Percentiles rank a stretch among this genome's conserved stretches.
Evolutionary conservation across 2,113 vertebrate species (phyloP).

Genomic region (Vireo altiloquus): DNA sequence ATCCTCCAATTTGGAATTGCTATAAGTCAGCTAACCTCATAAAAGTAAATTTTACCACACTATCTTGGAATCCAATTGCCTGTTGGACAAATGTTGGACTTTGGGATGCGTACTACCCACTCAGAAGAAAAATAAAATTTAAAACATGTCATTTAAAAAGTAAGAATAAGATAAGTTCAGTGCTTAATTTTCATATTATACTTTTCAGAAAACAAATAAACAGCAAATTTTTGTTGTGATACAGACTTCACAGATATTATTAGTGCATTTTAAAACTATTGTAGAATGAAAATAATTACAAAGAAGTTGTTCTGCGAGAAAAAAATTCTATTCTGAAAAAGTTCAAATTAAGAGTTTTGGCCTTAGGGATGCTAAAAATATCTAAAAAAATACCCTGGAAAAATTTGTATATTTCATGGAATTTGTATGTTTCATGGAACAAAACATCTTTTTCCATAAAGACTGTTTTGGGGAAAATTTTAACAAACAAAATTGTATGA

Average conservation of each 20-base stretch:
- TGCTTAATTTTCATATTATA: background rate
- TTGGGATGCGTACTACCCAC: background rate
- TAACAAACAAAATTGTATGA: background rate
- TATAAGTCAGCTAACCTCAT: background rate
- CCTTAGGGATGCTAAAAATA: background rate
- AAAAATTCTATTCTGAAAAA: background rate
- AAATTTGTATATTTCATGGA: background rate
- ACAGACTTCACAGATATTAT: background rate
- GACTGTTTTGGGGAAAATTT: background rate
- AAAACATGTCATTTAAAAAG: background rate
- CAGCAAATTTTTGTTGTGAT: background rate
- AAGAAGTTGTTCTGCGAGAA: background rate
- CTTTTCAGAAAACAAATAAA: background rate
- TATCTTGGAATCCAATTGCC: background rate
- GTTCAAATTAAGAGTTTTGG: background rate
- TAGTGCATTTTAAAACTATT: background rate
- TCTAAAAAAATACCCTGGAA: background rate
- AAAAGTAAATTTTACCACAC: background rate
- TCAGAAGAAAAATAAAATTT: background rate
- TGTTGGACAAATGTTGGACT: background rate
- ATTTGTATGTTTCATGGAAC: background rate
- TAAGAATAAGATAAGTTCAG: background rate
- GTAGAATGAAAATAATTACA: background rate
- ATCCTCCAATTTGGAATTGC: background rate
- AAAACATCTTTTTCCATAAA: background rate